Evolutionary conservation across 2,888 invertebrate genomes (phyloP).

Genomic region (Celastrina argiolus): DNA sequence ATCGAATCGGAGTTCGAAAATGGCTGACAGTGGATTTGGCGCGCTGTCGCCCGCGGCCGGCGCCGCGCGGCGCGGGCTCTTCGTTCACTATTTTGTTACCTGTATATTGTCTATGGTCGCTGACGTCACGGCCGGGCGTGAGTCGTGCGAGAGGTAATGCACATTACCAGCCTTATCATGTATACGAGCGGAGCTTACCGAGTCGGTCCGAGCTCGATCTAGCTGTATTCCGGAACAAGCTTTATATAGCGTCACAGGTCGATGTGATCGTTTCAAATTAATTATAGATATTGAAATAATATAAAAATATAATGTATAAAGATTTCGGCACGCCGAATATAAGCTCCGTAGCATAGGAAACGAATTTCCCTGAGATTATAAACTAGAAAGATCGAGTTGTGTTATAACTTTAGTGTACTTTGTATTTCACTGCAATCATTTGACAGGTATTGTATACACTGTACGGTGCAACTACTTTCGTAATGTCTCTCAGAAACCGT

Average conservation of each 20-base stretch:
- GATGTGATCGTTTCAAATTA: constrained; percentile 40
- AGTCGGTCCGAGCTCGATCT: constrained; percentile 61
- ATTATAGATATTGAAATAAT: constrained; percentile 23
- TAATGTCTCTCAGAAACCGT: not conserved
- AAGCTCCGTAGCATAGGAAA: constrained; percentile 17
- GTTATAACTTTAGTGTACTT: not conserved
- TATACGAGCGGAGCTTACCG: constrained; percentile 79
- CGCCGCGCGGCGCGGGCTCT: constrained; percentile 28
- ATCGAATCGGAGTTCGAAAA: not conserved
- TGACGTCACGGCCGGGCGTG: constrained; percentile 22
- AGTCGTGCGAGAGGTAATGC: constrained; percentile 49
- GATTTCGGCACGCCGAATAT: constrained; percentile 15
- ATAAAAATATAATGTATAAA: constrained; percentile 21
- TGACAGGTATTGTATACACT: not conserved
- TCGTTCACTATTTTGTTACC: constrained; percentile 33
- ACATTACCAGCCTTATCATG: constrained; percentile 82
- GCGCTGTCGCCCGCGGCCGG: constrained; percentile 28
- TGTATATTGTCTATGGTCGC: constrained; percentile 29
- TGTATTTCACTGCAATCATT: not conserved
- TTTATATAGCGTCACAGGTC: constrained; percentile 66
- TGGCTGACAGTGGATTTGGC: constrained; percentile 31
- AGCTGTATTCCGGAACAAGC: constrained; percentile 64
- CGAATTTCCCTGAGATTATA: constrained; percentile 17
- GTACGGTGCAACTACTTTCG: not conserved
- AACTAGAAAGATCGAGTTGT: not conserved